These are phyloP conservation scores for Deroptyus accipitrinus DNA, from an alignment of 2,113 vertebrate species.

Conservation along the genomic window DNA sequence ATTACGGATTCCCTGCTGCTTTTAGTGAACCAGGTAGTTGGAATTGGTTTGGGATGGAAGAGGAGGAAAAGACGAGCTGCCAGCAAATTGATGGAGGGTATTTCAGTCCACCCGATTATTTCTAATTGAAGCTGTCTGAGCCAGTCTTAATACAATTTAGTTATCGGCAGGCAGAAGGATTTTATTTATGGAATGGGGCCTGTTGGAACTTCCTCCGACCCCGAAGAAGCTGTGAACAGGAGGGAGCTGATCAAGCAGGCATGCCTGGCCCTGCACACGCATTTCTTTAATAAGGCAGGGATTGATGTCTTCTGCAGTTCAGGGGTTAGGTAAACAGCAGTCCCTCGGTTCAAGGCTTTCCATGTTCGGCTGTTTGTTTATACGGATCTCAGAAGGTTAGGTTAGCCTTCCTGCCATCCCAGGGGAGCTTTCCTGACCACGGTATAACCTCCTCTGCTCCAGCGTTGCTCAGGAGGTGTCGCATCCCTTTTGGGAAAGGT, in stretches of 20 bases:
- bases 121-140: conserved; percentile 71
- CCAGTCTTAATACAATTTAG: conserved; percentile 64
- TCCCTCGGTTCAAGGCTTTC: conserved; percentile 73
- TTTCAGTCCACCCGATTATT: conserved; percentile 22
- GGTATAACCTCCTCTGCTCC: conserved; percentile 56
- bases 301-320: conserved; percentile 73
- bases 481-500: background rate
- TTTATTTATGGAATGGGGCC: conserved; percentile 70
- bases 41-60: background rate
- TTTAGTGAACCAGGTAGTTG: background rate
- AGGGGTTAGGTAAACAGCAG: conserved; percentile 76
- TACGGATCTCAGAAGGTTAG: conserved; percentile 71
- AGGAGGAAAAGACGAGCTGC: background rate
- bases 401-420: conserved; percentile 53
- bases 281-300: conserved; percentile 74
- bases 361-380: conserved; percentile 74
- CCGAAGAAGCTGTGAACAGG: conserved; percentile 65
- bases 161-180: conserved; percentile 64
- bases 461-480: conserved; percentile 1
- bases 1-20: background rate
- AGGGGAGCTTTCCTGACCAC: conserved; percentile 63
- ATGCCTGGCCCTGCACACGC: conserved; percentile 39
- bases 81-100: conserved; percentile 11
- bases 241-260: conserved; percentile 52
- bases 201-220: conserved; percentile 72